phyloP scores from a whole-genome alignment of 92 coral and sea anemone genomes.

The Siderastrea radians region DNA sequence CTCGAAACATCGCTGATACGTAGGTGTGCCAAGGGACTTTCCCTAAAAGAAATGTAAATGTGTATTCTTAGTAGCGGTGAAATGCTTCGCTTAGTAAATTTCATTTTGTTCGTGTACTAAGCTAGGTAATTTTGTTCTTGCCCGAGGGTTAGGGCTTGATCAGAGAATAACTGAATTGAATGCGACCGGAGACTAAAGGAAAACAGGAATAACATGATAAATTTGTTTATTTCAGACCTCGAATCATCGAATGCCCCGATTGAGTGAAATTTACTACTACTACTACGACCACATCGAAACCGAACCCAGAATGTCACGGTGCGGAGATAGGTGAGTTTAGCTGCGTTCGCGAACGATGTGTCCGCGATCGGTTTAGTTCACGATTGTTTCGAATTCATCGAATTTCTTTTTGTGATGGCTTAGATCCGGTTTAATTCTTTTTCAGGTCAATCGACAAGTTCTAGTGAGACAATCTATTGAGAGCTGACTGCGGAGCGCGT shows the following conservation, averaged over 20 bases:
- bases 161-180: conserved; percentile 15
- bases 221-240: conserved; percentile 29
- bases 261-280: conserved; percentile 48
- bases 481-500: conserved; percentile 52
- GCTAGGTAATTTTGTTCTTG: conserved; percentile 23
- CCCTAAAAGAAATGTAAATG: conserved; percentile 6
- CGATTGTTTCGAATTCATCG: conserved; percentile 28
- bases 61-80: conserved; percentile 45
- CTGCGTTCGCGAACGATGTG: conserved; percentile 22
- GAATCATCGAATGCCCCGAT: conserved; percentile 18
- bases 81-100: conserved; percentile 41
- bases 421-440: conserved; percentile 84
- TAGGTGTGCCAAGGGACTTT: conserved; percentile 26
- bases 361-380: conserved; percentile 18
- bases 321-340: conserved; percentile 31
- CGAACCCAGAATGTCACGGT: conserved; percentile 37
- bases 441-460: conserved; percentile 79
- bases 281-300: conserved; percentile 12
- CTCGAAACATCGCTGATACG: conserved; percentile 18
- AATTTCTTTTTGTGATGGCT: conserved; percentile 51
- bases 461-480: conserved; percentile 33
- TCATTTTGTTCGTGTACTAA: conserved; percentile 40
- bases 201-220: conserved; percentile 18
- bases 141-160: conserved; percentile 36
- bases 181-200: conserved; percentile 5